Conservation (phyloP, 2,797 vertebrate genomes). For the Halcyon badia region DNA sequence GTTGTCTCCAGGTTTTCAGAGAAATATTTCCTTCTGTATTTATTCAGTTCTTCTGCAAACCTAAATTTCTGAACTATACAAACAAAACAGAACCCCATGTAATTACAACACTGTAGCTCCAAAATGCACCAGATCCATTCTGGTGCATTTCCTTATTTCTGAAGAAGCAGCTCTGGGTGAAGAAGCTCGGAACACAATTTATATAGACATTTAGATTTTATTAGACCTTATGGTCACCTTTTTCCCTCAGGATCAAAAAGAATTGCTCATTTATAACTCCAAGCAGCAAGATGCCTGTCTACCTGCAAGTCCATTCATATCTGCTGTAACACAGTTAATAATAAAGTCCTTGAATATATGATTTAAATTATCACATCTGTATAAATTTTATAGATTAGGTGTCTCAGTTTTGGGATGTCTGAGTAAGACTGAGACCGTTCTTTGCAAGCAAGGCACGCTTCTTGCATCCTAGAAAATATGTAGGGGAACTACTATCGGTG, state of each 20-base stretch:
- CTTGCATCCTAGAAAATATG: background rate
- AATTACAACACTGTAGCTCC: background rate
- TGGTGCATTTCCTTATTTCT: background rate
- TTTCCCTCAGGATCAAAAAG: background rate
- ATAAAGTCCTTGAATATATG: background rate
- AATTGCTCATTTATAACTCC: constrained; percentile 15
- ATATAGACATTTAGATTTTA: background rate
- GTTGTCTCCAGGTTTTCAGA: background rate
- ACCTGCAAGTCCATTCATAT: background rate
- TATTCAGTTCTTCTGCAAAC: background rate
- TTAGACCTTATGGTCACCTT: background rate
- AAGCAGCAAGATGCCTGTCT: background rate
- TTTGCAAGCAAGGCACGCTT: background rate
- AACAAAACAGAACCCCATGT: background rate
- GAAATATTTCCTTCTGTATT: background rate
- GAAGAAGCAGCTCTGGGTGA: background rate
- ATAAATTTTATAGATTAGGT: background rate
- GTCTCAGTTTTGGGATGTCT: background rate
- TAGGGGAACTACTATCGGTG: background rate
- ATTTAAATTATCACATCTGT: background rate
- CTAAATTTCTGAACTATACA: background rate
- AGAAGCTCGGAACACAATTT: constrained; percentile 17
- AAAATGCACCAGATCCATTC: background rate
- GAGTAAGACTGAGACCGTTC: background rate
- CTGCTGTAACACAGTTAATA: background rate